Base-by-base conservation (phyloP, 2,113 vertebrate species). In the Neoarius graeffei region DNA sequence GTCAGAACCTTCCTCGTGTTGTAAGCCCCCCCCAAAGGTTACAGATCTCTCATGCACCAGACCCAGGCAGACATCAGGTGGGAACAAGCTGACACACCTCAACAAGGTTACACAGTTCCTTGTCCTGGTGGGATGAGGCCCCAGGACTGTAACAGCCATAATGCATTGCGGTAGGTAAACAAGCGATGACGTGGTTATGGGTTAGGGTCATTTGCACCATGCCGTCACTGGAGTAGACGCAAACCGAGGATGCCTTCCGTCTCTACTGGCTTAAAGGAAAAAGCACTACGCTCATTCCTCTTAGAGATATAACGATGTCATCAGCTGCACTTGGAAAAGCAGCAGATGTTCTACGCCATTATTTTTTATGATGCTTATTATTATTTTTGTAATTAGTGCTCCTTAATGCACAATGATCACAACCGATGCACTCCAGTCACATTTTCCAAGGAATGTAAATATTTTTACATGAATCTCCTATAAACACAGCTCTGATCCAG, bases 401-500 rank as follows among this genome's bases (percentile, higher is more conserved):
- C 25, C 23, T 2, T 1, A 20, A 56, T 81, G 79, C n/a, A 30
- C 10, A 81, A 81, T 7, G 23, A 80, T 25, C 9, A 54, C 77
- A 15, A 23, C 77, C 17, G 25, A 71, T 56, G 76, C 48, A 14
- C 50, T 15, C 11, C 3, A 0, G 11, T 54, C n/a, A 4, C 5
- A 2, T 59, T 30, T 19, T 57, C 13, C 1, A 5, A 0, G 7
- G 14, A n/a, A 14, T 20, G 42, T 66, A 10, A 54, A 54, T 54
- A 20, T 84, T 84, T 66, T n/a, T 30, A 7, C n/a, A 10, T 35
- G 52, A 17, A 42, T 59, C 42, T 7, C 35, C 5, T 7, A 15
- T n/a, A 84, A 90, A 90, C 54, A 86, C 76, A 42, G 25, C 59
- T 71, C 80, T 84, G 77, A 92, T 88, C 14, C 48, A 83, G 89